phyloP scores from a whole-genome alignment of 2,113 vertebrate species.

The Gavialis gangeticus region DNA sequence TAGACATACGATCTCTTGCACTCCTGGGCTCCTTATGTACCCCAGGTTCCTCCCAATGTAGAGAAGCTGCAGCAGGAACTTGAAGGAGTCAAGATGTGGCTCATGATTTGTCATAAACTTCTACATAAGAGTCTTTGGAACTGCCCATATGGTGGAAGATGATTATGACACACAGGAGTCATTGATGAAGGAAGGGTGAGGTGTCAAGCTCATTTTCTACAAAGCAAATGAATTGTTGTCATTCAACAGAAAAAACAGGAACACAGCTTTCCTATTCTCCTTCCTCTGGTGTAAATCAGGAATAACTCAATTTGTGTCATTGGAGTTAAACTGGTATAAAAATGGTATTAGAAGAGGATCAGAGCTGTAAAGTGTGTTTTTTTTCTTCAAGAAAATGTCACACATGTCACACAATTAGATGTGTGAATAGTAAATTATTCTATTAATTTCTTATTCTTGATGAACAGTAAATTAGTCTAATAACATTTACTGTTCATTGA shows the following conservation, averaged over 20 bases:
- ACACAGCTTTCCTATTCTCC: background rate
- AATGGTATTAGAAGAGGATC: constrained; percentile 37
- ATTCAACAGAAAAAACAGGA: background rate
- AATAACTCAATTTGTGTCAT: background rate
- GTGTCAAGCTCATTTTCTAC: background rate
- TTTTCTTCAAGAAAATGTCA: constrained; percentile 51
- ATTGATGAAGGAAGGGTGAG: background rate
- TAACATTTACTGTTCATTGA: constrained; percentile 77
- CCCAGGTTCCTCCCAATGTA: background rate
- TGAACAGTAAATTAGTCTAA: constrained; percentile 78
- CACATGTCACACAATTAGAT: constrained; percentile 65
- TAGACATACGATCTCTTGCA: background rate
- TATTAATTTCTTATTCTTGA: constrained; percentile 78
- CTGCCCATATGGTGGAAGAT: background rate
- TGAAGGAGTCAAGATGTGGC: background rate
- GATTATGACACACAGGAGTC: background rate
- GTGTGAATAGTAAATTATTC: constrained; percentile 75
- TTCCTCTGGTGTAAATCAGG: constrained; percentile 22
- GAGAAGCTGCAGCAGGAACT: background rate
- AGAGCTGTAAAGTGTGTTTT: constrained; percentile 1
- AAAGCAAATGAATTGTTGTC: constrained; percentile 50
- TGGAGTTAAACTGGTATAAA: constrained; percentile 36
- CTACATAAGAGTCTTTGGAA: background rate
- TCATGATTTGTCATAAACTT: background rate
- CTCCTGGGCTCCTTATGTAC: background rate